Evolutionary conservation across 2,888 invertebrate species (phyloP).

Genomic region (Brachypalpus laphriformis): DNA sequence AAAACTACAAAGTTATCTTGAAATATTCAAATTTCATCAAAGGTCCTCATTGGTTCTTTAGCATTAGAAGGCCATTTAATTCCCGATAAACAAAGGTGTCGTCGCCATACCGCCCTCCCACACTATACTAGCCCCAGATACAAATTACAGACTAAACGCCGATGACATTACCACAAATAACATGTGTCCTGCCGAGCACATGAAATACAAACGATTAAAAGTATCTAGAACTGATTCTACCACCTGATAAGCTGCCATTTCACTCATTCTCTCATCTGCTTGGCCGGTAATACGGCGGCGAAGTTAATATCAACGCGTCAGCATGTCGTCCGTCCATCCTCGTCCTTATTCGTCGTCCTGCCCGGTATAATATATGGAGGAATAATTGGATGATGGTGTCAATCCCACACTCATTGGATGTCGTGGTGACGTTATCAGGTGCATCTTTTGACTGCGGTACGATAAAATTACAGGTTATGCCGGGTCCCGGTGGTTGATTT

Average conservation of each 20-base stretch:
- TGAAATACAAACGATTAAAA: constrained; percentile 18
- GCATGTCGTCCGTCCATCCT: constrained; percentile 52
- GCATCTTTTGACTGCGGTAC: constrained; percentile 66
- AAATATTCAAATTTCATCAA: neutral
- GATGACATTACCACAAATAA: constrained; percentile 60
- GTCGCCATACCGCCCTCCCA: constrained; percentile 41
- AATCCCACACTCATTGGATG: constrained; percentile 68
- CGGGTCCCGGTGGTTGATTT: constrained; percentile 33
- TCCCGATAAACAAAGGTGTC: constrained; percentile 54
- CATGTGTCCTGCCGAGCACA: constrained; percentile 53
- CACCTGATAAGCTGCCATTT: constrained; percentile 61
- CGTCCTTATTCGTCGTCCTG: constrained; percentile 30
- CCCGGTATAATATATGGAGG: constrained; percentile 56
- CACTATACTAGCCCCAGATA: constrained; percentile 6
- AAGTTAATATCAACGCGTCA: constrained; percentile 57
- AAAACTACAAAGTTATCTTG: neutral
- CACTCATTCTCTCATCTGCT: constrained; percentile 48
- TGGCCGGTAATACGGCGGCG: neutral
- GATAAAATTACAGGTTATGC: constrained; percentile 66
- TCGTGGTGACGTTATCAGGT: constrained; percentile 69
- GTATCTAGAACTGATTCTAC: constrained; percentile 59
- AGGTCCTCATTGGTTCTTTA: neutral
- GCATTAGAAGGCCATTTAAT: constrained; percentile 20
- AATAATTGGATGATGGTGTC: constrained; percentile 71
- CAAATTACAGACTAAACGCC: constrained; percentile 61